These are phyloP conservation scores for Aleiodes leptofemur DNA, from an alignment of 2,888 invertebrate species.

Conservation along the genomic window DNA sequence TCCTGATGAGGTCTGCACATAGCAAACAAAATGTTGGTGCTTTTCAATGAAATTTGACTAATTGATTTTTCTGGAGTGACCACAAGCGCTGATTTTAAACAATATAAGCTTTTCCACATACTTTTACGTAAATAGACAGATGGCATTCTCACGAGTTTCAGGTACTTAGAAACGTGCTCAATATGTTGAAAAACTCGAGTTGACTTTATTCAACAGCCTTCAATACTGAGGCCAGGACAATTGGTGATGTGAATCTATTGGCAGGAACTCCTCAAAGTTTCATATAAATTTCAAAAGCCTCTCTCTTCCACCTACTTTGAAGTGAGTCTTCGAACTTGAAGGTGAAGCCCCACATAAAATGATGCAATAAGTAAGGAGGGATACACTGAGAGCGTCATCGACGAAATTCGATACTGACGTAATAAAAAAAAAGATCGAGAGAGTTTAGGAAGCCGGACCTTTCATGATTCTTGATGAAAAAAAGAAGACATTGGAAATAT, in stretches of 20 bases:
- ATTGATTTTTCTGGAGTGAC: too few species aligned
- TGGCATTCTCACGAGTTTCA: neutral
- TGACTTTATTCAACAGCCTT: conserved; percentile 7
- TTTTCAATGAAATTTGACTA: too few species aligned
- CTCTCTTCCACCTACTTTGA: neutral
- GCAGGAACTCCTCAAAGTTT: conserved; percentile 14
- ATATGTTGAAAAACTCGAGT: conserved; percentile 5
- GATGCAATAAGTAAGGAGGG: conserved; percentile 2
- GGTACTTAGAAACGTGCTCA: conserved; percentile 15
- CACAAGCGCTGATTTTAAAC: neutral
- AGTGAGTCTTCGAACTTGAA: conserved; percentile 18
- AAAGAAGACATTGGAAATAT: neutral
- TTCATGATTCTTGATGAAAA: neutral
- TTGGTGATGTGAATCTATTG: conserved; percentile 23
- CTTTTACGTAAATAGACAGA: conserved; percentile 9
- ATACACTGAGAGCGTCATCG: neutral
- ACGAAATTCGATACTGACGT: conserved; percentile 20
- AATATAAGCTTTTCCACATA: neutral
- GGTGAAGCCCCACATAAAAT: conserved; percentile 10
- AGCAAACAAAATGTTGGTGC: too few species aligned
- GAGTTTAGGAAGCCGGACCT: conserved; percentile 28
- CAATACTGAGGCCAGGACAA: conserved; percentile 16
- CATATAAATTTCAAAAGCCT: conserved; percentile 1
- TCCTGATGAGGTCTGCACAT: too few species aligned
- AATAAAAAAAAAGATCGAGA: neutral